Evolutionary conservation across 1,140 invertebrate species (phyloP).

Genomic region (Philotrypesis tridentata): DNA sequence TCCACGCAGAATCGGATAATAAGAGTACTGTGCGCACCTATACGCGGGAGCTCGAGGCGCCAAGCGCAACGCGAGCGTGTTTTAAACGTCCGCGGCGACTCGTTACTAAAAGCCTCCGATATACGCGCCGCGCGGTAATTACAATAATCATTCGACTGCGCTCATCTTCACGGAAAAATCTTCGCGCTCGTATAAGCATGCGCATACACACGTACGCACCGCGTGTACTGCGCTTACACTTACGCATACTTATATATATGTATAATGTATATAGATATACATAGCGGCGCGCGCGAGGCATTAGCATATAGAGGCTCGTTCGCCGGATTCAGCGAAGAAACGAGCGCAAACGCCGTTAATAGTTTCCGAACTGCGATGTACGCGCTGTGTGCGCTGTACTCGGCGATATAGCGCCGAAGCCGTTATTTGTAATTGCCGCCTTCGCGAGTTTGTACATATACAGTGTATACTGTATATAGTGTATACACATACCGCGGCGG

Average conservation of each 20-base stretch:
- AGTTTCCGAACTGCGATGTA: slow-evolving; percentile 41
- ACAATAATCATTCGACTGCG: not conserved
- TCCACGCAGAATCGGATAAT: too few relatives aligned
- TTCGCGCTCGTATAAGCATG: too few relatives aligned
- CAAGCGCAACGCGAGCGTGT: not conserved
- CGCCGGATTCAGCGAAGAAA: not conserved
- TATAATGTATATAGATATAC: too few relatives aligned
- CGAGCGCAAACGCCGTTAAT: slow-evolving; percentile 45
- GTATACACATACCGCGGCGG: not conserved
- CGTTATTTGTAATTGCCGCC: slow-evolving; percentile 35
- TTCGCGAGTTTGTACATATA: not conserved
- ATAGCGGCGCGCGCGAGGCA: too few relatives aligned
- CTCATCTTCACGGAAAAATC: slow-evolving; percentile 55
- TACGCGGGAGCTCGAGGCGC: not conserved
- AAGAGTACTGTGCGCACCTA: too few relatives aligned
- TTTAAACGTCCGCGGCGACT: not conserved
- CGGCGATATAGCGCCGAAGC: too few relatives aligned
- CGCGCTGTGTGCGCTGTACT: too few relatives aligned
- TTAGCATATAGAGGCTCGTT: not conserved
- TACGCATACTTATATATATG: not conserved
- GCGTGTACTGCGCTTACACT: too few relatives aligned
- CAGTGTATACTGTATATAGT: too few relatives aligned
- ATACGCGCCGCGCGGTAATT: not conserved
- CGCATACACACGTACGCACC: too few relatives aligned
- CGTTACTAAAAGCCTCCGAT: slow-evolving; percentile 9